A percentile compares a stretch with the other conserved stretches of the same genome.
phyloP scores from a whole-genome alignment of 2,888 invertebrate genomes.

The Limnephilus lunatus region DNA sequence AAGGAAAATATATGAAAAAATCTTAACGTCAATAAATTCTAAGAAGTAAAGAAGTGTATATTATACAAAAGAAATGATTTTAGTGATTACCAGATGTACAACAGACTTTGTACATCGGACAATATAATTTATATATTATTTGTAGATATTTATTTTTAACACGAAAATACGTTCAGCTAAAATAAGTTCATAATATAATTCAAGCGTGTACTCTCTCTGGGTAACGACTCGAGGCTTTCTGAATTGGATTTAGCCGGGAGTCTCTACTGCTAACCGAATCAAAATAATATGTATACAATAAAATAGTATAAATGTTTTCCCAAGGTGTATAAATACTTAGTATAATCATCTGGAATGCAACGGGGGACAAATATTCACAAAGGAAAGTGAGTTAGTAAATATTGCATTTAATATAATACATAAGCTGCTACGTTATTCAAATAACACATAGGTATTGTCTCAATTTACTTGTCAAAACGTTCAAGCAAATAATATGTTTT shows the following conservation, averaged over 20 bases:
- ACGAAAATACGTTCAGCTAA: slow-evolving; percentile 28
- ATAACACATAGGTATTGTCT: slow-evolving; percentile 64
- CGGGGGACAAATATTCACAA: slow-evolving; percentile 64
- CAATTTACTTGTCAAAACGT: slow-evolving; percentile 56
- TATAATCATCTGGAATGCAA: slow-evolving; percentile 65
- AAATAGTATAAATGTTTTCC: slow-evolving; percentile 48
- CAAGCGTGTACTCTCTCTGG: slow-evolving; percentile 18
- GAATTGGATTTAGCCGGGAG: slow-evolving; percentile 9
- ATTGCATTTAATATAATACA: slow-evolving; percentile 54
- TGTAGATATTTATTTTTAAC: slow-evolving; percentile 24
- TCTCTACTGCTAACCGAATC: slow-evolving; percentile 39
- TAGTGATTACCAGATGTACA: slow-evolving; percentile 22
- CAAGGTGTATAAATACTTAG: slow-evolving; percentile 52
- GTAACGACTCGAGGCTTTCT: neutral
- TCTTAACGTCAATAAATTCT: slow-evolving; percentile 54
- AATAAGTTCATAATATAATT: slow-evolving; percentile 42
- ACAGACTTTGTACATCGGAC: neutral
- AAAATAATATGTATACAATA: slow-evolving; percentile 45
- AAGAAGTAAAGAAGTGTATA: slow-evolving; percentile 47
- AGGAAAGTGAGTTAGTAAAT: slow-evolving; percentile 54
- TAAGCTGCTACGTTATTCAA: slow-evolving; percentile 42
- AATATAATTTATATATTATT: neutral
- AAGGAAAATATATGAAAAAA: slow-evolving; percentile 49
- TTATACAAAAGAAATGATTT: slow-evolving; percentile 44
- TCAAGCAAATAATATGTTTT: slow-evolving; percentile 44